phyloP scores from a whole-genome alignment of 2,797 vertebrate species.

The Tokudaia muenninki region DNA sequence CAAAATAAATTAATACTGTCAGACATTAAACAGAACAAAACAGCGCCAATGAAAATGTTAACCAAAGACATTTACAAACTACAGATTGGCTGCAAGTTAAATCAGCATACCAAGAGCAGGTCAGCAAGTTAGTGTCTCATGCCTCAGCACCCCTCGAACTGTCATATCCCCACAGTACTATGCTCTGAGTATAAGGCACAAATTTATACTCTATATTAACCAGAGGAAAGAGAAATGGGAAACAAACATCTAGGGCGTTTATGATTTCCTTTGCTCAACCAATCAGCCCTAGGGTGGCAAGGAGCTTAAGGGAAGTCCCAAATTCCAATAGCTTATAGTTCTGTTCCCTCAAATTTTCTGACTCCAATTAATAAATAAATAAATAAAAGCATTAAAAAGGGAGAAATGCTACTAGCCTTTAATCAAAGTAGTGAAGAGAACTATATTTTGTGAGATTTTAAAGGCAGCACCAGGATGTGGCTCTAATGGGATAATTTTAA shows the following conservation, averaged over 20 bases:
- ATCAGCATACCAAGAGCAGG: slow-evolving; percentile 26
- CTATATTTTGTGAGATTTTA: slow-evolving; percentile 39
- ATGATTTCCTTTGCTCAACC: slow-evolving; percentile 28
- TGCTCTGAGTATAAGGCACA: neutral
- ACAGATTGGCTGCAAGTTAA: slow-evolving; percentile 46
- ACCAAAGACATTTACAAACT: slow-evolving; percentile 66
- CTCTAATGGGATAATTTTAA: slow-evolving; percentile 51
- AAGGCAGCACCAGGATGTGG: slow-evolving; percentile 4
- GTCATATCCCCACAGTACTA: neutral
- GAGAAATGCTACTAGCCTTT: neutral
- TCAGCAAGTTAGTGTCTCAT: neutral
- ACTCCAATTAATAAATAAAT: neutral
- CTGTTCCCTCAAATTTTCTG: neutral
- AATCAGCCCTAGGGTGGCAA: neutral
- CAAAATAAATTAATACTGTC: slow-evolving; percentile 77
- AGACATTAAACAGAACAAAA: slow-evolving; percentile 66
- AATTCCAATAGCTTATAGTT: slow-evolving; percentile 36
- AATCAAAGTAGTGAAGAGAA: slow-evolving; percentile 2
- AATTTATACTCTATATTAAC: neutral
- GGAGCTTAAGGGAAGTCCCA: slow-evolving; percentile 36
- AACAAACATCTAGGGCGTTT: slow-evolving; percentile 3
- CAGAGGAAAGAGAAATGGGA: slow-evolving; percentile 39
- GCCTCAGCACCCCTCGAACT: neutral
- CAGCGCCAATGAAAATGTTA: slow-evolving; percentile 64
- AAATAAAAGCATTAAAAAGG: slow-evolving; percentile 3